These are phyloP conservation scores for Apodemus sylvaticus DNA, from an alignment of 2,113 vertebrate genomes.

Conservation along the genomic window DNA sequence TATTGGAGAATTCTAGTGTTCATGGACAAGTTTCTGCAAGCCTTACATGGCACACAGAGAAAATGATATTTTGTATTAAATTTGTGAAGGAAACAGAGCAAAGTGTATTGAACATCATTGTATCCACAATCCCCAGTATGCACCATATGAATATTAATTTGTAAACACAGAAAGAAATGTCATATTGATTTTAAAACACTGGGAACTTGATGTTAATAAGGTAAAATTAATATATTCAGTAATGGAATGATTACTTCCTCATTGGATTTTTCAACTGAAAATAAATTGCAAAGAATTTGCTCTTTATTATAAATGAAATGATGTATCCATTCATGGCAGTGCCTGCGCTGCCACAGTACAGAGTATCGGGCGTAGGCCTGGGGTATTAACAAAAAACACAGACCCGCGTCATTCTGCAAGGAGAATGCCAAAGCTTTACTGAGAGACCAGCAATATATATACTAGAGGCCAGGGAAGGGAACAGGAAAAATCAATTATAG, in stretches of 20 bases:
- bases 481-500: too few relatives aligned
- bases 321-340: not conserved
- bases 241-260: conserved; percentile 44
- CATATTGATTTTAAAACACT: conserved; percentile 46
- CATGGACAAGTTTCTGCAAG: conserved; percentile 62
- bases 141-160: conserved; percentile 16
- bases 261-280: conserved; percentile 54
- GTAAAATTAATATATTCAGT: conserved; percentile 56
- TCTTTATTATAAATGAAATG: conserved; percentile 58
- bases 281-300: conserved; percentile 46
- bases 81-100: not conserved
- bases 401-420: too few relatives aligned
- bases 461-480: too few relatives aligned
- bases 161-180: conserved; percentile 46
- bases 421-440: too few relatives aligned
- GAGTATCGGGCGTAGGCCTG: too few relatives aligned
- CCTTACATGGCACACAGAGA: conserved; percentile 17
- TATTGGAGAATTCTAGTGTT: conserved; percentile 35
- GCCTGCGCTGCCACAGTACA: too few relatives aligned
- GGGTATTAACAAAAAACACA: too few relatives aligned
- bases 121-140: not conserved
- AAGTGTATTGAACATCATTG: not conserved
- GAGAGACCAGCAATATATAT: too few relatives aligned
- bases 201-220: conserved; percentile 51
- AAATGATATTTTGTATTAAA: conserved; percentile 52